Evolutionary conservation across 2,888 invertebrate genomes (phyloP), one percentile per base, ranked within the genome.

Genomic region (Melinopterus prodromus): DNA sequence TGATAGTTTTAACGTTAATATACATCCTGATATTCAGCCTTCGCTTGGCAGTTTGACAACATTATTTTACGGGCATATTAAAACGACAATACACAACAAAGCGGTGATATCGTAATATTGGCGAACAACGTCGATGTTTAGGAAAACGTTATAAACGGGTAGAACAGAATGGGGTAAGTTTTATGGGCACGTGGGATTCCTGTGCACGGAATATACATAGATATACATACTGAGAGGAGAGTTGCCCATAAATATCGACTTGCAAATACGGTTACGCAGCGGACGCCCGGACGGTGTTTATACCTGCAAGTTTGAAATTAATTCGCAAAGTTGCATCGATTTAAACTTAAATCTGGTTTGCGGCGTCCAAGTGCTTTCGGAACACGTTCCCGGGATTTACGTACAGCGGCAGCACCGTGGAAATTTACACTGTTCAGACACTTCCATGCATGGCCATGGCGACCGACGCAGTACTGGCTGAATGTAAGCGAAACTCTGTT

Each of bases 301-400:
- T 53, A 53, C 53, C 53, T 53, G 53, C 9, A 53, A 53, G 53
- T 53, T 74, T 37, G 74, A 26, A 74, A 74, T 74, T 74, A 74
- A 74, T 74, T 74, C 74, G 36, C 36, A 26, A 74, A 74, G 74
- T 74, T 74, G 3, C 74, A 74, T 74, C 9, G 74, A 74, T 74
- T 74, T 74, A 74, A 74, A 74, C 74, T 74, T 74, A 74, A 16
- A 26, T 74, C 74, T 16, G 71, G 71, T 53, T 53, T 53, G 53
- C 53, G 53, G 53, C 53, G 53, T 53, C 9, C 53, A 53, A 53
- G 53, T 53, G 53, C 53, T 53, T 53, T 53, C 12, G 26, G 53
- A 53, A 53, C 53, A 53, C 53, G 53, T 53, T 53, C 12, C 53
- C 7, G 7, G 53, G 53, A 53, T 53, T 53, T 53, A 53, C 53